These are phyloP conservation scores for Megastigmus dorsalis DNA, from an alignment of 2,888 invertebrate genomes.

Conservation along the genomic window DNA sequence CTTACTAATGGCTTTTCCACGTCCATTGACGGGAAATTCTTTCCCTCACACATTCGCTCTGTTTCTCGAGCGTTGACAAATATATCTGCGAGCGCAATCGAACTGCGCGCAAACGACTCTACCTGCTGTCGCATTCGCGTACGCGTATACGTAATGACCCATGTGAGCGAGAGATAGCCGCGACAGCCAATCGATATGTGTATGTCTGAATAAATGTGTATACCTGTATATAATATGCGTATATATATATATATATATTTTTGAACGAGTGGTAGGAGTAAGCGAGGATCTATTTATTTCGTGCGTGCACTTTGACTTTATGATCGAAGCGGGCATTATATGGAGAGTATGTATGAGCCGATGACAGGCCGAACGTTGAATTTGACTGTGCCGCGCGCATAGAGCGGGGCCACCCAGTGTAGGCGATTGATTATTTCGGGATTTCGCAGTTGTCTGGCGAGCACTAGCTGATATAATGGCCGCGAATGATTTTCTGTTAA, in stretches of 20 bases:
- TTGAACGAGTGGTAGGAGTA: too few species aligned
- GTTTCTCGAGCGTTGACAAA: constrained; percentile 32
- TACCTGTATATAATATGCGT: too few species aligned
- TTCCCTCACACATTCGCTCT: background rate
- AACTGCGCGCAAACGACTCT: background rate
- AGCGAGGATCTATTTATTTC: constrained; percentile 38
- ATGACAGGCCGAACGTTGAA: background rate
- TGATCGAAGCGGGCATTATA: constrained; percentile 9
- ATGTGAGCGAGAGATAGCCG: constrained; percentile 8
- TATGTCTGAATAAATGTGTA: too few species aligned
- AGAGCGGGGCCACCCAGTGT: background rate
- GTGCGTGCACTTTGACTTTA: constrained; percentile 28
- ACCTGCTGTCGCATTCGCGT: too few species aligned
- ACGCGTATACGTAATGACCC: constrained; percentile 17
- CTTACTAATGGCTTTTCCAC: constrained; percentile 52
- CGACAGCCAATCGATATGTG: constrained; percentile 4
- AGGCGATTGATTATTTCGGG: background rate
- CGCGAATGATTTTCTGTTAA: too few species aligned
- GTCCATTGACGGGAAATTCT: constrained; percentile 15
- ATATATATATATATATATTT: too few species aligned
- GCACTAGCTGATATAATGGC: background rate
- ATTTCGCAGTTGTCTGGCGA: background rate
- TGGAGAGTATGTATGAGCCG: background rate
- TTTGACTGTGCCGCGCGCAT: background rate
- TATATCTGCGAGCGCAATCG: background rate